Evolutionary conservation across 2,113 vertebrate species (phyloP).

Genomic region (Cynoglossus semilaevis): DNA sequence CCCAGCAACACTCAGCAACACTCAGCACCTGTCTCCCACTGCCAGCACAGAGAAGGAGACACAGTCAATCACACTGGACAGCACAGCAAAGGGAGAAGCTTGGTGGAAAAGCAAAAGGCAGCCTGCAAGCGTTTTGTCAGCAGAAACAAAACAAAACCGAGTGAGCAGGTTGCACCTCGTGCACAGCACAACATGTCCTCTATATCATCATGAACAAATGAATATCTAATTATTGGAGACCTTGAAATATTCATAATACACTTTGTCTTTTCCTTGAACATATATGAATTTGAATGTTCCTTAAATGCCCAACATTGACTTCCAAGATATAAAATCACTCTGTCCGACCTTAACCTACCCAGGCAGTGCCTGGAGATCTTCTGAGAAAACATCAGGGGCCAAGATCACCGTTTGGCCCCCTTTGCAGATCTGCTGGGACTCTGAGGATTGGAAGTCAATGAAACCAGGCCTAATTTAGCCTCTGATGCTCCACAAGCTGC

Average conservation of each 20-base stretch:
- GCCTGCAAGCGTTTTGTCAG: constrained; percentile 41
- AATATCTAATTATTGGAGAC: no score
- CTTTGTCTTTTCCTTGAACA: no score
- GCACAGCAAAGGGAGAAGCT: constrained; percentile 40
- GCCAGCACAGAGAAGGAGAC: constrained; percentile 56
- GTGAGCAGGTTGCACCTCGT: constrained; percentile 8
- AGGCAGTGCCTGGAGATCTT: constrained; percentile 36
- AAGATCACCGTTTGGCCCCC: constrained; percentile 32
- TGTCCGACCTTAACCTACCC: constrained; percentile 37
- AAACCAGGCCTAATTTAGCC: constrained; percentile 73
- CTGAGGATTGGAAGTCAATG: constrained; percentile 64
- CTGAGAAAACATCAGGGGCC: constrained; percentile 28
- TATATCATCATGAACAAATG: not conserved
- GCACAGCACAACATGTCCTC: not conserved
- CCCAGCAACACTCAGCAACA: constrained; percentile 68
- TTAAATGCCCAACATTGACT: not conserved
- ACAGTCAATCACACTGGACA: constrained; percentile 62
- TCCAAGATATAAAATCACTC: constrained; percentile 9
- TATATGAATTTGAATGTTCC: no score
- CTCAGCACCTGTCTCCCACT: constrained; percentile 71
- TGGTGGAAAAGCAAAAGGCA: constrained; percentile 26
- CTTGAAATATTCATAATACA: no score
- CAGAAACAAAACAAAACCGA: constrained; percentile 14
- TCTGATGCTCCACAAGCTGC: constrained; percentile 55
- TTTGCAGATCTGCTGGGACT: constrained; percentile 43